Evolutionary conservation across 2,113 vertebrate genomes (phyloP), one percentile per base, ranked within the genome.

Genomic region (Sciurus niger): DNA sequence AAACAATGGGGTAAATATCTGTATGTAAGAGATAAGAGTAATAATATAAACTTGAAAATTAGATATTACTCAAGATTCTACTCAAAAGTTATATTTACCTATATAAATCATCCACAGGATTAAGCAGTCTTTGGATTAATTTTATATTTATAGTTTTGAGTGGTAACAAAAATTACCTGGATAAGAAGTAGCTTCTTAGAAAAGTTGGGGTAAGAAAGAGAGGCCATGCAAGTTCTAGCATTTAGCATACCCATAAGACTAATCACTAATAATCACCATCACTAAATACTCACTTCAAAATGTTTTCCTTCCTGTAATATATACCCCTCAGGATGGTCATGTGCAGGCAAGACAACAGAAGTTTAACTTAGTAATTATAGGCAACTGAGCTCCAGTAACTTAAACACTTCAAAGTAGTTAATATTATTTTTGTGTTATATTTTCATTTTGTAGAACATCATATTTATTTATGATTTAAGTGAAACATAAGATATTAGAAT

Each of bases 121-220:
- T 96, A 78, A 89, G n/a, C 74, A 14, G 46, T 91, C 14, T 90
- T 37, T 94, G 51, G 20, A 92, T 86, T 79, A 84, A 83, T 84
- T 95, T 90, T 63, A 92, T 25, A 63, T 67, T 96, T 88, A 77
- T 84, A 92, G 53, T 93, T 94, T 92, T 97, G 77, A 95, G 40
- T 70, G 46, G 17, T 93, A 68, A 96, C 51, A 95, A 92, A 89
- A 93, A 53, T 91, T 72, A 94, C 34, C 32, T 34, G 34, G 46
- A 67, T 89, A 84, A 93, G 48, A 84, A 72, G 63, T 63, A 88
- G 72, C 72, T 92, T 83, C 51, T 89, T 46, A 72, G 70, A 90
- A 86, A 92, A 84, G 22, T 96, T 53, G 80, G 30, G 7, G 30
- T 67, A 95, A 22, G 55, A 63, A 86, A 77, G 89, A 96, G 24